Conservation (phyloP, 2,113 vertebrate species). For the Indicator indicator region DNA sequence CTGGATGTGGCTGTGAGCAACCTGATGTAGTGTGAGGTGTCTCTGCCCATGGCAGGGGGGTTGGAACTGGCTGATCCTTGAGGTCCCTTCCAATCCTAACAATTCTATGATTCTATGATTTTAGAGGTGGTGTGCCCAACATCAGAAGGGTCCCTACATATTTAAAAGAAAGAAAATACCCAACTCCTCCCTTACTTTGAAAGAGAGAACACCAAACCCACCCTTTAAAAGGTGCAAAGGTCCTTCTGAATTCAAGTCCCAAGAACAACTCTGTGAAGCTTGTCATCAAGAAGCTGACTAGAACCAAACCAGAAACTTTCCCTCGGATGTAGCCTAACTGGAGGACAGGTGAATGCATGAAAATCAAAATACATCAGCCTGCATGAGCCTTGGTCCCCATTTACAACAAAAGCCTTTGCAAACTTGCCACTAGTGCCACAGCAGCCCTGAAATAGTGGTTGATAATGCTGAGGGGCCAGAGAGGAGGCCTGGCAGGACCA, state of each 20-base stretch:
- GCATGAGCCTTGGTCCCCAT: not conserved
- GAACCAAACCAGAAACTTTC: not conserved
- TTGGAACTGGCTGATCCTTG: no score
- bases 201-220: not conserved
- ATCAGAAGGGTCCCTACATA: not conserved
- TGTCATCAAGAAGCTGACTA: not conserved
- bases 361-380: not conserved
- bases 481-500: not conserved
- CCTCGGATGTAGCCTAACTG: not conserved
- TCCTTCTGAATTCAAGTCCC: not conserved
- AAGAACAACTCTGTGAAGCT: not conserved
- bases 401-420: not conserved
- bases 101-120: no score
- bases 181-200: not conserved
- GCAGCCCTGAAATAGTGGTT: accelerated
- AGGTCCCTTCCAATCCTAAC: no score
- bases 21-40: no score
- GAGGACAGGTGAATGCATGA: not conserved
- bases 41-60: no score
- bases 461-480: accelerated
- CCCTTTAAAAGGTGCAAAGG: not conserved
- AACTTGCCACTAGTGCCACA: not conserved
- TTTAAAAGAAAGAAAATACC: not conserved
- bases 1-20: no score
- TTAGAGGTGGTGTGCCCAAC: not conserved